phyloP scores from a whole-genome alignment of 2,888 invertebrate species.

The Xanthia togata region DNA sequence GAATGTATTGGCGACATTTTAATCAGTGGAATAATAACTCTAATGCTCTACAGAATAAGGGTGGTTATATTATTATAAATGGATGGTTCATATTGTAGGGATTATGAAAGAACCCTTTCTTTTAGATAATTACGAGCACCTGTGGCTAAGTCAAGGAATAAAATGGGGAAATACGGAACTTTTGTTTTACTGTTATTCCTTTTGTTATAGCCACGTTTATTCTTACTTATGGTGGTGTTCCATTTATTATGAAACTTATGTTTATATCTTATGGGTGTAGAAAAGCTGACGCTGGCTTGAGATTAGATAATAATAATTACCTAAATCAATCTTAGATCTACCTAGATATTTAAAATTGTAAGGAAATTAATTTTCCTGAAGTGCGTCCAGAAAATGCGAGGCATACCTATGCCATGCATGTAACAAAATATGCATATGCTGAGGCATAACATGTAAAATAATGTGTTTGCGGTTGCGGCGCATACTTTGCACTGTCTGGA shows the following conservation, averaged over 20 bases:
- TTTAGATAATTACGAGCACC: slow-evolving; percentile 74
- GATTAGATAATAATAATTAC: background rate
- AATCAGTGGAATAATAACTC: slow-evolving; percentile 46
- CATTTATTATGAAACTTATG: slow-evolving; percentile 13
- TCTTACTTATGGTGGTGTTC: slow-evolving; percentile 9
- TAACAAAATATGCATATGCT: background rate
- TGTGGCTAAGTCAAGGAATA: slow-evolving; percentile 67
- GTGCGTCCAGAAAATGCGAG: background rate
- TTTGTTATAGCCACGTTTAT: slow-evolving; percentile 45
- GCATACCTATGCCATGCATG: background rate
- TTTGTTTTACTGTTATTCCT: slow-evolving; percentile 56
- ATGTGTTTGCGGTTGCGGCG: too few relatives aligned
- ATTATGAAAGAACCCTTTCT: slow-evolving; percentile 71
- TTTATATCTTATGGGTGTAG: background rate
- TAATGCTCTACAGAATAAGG: slow-evolving; percentile 41
- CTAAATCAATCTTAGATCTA: background rate
- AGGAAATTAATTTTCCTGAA: too few relatives aligned
- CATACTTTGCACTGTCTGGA: too few relatives aligned
- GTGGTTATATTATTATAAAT: slow-evolving; percentile 31
- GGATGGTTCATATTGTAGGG: slow-evolving; percentile 57
- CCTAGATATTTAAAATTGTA: too few relatives aligned
- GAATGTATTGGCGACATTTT: slow-evolving; percentile 35
- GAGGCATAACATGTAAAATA: too few relatives aligned
- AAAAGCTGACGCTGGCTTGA: background rate
- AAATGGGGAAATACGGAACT: slow-evolving; percentile 52